A percentile compares a stretch with the other conserved stretches of the same genome.
Conservation (phyloP, 2,888 invertebrate genomes). For the Drosophila eohydei region DNA sequence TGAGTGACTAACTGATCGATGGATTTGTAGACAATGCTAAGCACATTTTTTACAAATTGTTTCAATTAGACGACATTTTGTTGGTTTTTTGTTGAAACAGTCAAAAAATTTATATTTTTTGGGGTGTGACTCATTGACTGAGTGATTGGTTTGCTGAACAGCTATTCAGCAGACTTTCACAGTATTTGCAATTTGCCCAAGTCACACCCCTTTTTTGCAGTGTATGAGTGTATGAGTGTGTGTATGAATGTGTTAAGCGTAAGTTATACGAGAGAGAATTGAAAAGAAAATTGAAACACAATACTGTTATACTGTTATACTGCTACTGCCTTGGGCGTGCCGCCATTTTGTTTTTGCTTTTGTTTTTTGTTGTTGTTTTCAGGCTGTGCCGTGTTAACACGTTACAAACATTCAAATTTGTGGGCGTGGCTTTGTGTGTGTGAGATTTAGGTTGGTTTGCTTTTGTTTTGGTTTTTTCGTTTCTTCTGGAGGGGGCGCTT, state of each 20-base stretch:
- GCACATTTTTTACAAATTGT: slow-evolving; percentile 20
- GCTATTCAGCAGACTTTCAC: slow-evolving; percentile 6
- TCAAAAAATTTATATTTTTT: slow-evolving; percentile 11
- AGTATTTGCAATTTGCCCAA: slow-evolving; percentile 30
- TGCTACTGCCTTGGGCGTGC: slow-evolving; percentile 69
- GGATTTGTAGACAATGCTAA: slow-evolving; percentile 7
- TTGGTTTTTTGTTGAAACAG: slow-evolving; percentile 9
- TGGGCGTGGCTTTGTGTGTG: slow-evolving; percentile 51
- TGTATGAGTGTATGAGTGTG: slow-evolving; percentile 20
- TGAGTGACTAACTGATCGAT: slow-evolving; percentile 14
- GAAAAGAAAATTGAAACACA: slow-evolving; percentile 59
- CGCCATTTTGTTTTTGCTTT: slow-evolving; percentile 40
- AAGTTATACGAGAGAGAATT: slow-evolving; percentile 48
- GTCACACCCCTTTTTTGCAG: slow-evolving; percentile 16
- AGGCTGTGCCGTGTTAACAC: slow-evolving; percentile 68
- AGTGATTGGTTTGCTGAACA: slow-evolving; percentile 6
- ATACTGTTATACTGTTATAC: slow-evolving; percentile 58
- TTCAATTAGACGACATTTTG: slow-evolving; percentile 29
- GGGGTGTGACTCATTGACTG: slow-evolving; percentile 24
- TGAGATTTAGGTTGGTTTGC: slow-evolving; percentile 10
- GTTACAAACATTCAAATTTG: slow-evolving; percentile 67
- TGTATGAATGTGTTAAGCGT: slow-evolving; percentile 53
- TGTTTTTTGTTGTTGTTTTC: neutral
- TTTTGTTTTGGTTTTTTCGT: slow-evolving; percentile 8
- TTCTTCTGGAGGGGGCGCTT: slow-evolving; percentile 32